Evolutionary conservation across 2,113 vertebrate species (phyloP).

Genomic region (Toxostoma redivivum): DNA sequence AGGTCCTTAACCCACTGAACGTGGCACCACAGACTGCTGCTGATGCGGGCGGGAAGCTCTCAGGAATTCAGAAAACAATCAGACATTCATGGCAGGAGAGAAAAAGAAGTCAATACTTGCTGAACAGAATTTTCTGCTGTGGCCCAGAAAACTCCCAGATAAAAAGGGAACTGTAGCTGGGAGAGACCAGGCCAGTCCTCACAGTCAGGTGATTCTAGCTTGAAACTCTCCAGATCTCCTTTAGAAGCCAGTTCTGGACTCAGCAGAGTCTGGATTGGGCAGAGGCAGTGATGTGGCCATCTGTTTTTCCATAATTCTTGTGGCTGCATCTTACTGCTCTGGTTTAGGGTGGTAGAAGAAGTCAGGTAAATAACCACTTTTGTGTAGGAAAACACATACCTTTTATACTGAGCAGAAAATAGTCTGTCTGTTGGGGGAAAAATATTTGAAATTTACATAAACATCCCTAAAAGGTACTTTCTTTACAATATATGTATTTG

Average conservation of each 20-base stretch:
- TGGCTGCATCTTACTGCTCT: neutral
- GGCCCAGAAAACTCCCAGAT: neutral
- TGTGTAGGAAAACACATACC: neutral
- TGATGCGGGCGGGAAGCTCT: neutral
- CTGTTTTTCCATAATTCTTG: neutral
- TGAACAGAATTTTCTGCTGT: neutral
- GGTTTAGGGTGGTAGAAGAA: neutral
- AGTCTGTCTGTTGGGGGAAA: neutral
- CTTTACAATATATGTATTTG: neutral
- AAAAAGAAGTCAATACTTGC: neutral
- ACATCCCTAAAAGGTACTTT: neutral
- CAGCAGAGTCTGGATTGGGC: fast-evolving
- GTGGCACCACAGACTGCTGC: neutral
- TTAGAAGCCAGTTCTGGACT: neutral
- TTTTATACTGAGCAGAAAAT: neutral
- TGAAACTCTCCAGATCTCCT: neutral
- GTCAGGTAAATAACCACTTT: neutral
- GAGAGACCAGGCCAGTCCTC: neutral
- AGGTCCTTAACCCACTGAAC: neutral
- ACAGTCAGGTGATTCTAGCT: neutral
- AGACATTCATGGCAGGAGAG: neutral
- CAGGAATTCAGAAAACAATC: neutral
- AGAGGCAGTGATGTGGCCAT: neutral
- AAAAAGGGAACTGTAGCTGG: neutral
- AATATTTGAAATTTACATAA: neutral